Evolutionary conservation across 2,888 invertebrate genomes (phyloP).

Genomic region (Drosophila koepferae): DNA sequence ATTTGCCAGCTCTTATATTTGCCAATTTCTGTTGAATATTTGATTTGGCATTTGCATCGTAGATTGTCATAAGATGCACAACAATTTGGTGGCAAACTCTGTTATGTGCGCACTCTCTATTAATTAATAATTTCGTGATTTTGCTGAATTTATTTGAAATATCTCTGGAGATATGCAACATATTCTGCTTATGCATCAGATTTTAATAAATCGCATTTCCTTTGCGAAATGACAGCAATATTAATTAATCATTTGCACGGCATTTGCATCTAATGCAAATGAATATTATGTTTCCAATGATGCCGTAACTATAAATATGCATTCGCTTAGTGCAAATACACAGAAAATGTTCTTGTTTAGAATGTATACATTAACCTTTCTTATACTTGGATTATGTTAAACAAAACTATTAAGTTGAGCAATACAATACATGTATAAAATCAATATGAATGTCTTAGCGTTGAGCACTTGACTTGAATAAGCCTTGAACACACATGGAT

Average conservation of each 20-base stretch:
- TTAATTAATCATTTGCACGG: conserved; percentile 12
- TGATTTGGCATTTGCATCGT: conserved; percentile 2
- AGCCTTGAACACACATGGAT: neutral
- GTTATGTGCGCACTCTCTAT: neutral
- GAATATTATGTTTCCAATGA: neutral
- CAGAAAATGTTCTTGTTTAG: neutral
- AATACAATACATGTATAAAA: neutral
- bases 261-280: conserved; percentile 4
- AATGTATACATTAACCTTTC: neutral
- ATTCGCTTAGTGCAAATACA: neutral
- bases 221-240: neutral
- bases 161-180: neutral
- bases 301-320: neutral
- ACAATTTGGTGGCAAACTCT: neutral
- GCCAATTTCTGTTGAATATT: conserved; percentile 13
- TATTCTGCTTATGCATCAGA: neutral
- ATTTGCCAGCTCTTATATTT: neutral
- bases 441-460: neutral
- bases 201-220: conserved; percentile 5
- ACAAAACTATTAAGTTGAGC: neutral
- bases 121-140: conserved; percentile 5
- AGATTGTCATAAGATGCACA: neutral
- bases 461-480: conserved; percentile 6
- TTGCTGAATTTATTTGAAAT: neutral
- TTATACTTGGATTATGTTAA: conserved; percentile 3